phyloP scores from a whole-genome alignment of 2,797 vertebrate genomes.

The Esox masquinongy region DNA sequence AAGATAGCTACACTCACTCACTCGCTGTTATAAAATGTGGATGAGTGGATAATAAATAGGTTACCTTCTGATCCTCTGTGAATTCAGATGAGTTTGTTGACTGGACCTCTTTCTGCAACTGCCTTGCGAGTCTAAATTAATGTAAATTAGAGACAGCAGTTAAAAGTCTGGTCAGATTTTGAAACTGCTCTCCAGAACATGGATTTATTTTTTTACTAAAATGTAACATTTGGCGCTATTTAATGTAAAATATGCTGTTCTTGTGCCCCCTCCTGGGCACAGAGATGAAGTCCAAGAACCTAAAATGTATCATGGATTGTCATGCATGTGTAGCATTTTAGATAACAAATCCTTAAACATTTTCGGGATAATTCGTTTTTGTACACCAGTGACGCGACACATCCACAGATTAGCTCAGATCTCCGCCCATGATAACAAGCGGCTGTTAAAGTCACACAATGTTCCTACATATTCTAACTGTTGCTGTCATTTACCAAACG shows the following conservation, averaged over 20 bases:
- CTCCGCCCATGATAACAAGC: conserved; percentile 65
- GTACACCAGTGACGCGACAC: background rate
- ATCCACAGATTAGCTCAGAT: conserved; percentile 40
- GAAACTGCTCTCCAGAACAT: too few species aligned
- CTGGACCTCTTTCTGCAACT: conserved; percentile 95
- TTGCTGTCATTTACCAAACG: background rate
- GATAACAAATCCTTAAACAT: background rate
- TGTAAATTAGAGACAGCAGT: conserved; percentile 10
- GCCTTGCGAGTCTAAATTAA: conserved; percentile 88
- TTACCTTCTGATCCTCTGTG: conserved; percentile 97
- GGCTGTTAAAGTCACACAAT: conserved; percentile 68
- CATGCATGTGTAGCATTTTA: background rate
- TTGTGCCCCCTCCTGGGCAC: conserved; percentile 53
- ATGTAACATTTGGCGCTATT: too few species aligned
- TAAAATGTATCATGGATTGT: conserved; percentile 6
- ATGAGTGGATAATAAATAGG: conserved; percentile 7
- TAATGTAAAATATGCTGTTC: background rate
- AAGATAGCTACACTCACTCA: background rate
- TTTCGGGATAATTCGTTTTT: background rate
- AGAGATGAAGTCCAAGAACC: background rate
- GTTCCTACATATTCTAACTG: conserved; percentile 45
- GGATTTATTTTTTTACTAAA: too few species aligned
- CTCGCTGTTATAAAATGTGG: background rate
- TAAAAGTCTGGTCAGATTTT: background rate
- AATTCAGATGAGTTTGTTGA: conserved; percentile 89